Base-by-base conservation (phyloP, 2,797 vertebrate species). In the Myotis findleyi region DNA sequence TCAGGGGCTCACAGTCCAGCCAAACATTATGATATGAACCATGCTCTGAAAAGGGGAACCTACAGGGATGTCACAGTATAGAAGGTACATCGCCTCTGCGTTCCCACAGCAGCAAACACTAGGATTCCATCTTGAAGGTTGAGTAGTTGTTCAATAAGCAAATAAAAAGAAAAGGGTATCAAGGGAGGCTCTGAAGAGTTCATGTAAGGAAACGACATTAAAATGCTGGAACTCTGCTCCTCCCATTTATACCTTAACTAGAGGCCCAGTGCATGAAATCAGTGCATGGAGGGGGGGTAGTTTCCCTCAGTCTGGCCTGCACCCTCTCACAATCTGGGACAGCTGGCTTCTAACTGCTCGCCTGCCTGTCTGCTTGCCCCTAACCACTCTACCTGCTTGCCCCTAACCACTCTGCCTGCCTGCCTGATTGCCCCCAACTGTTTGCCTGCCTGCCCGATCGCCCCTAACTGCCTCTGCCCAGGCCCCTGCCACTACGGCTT, bases 1-100 rank as follows among this genome's bases (percentile, higher is more conserved):
- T 30, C 33, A 49, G 71, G 87, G 27, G n/a, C 47, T 88, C 62
- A 17, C 33, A 30, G 38, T 84, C 55, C 0, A 62, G 59, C 20
- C 38, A 41, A 55, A 25, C 51, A 30, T 36, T 13, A 13, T 16
- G 27, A 17, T 0, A 7, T 55, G 47, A 71, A 3, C 3, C 9
- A 4, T 14, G 16, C 23, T 36, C 84, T 7, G 11, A 30, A 33
- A 86, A 49, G 44, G 21, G 47, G 27, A 3, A 17, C 2, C 4
- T 8, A 51, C 7, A n/a, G 25, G 7, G 23, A 75, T 1, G 10
- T 55, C 41, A 13, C 13, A 25, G n/a, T 4, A 0, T 23, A 33
- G 25, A 51, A 36, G 75, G 13, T 14, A 64, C 12, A 18, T 8
- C 1, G 0, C 57, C 5, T 66, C 76, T 27, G 38, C n/a, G 27